phyloP scores from a whole-genome alignment of 2,888 invertebrate genomes.

The Coenonympha glycerion region DNA sequence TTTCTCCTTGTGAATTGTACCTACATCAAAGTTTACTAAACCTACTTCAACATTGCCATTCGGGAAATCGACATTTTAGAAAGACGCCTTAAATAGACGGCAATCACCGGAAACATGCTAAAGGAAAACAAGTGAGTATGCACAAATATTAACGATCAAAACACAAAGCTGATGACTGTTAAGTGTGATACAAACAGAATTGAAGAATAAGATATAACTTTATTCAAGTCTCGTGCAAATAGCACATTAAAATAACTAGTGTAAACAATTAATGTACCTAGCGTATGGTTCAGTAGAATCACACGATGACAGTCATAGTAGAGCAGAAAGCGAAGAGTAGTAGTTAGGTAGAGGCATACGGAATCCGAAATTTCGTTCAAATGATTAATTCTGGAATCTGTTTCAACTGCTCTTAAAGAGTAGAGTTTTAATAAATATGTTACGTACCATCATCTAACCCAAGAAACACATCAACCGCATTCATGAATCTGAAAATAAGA shows the following conservation, averaged over 20 bases:
- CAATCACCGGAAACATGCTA: background rate
- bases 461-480: slow-evolving; percentile 59
- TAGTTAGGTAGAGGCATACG: too few species aligned
- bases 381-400: too few species aligned
- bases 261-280: too few species aligned
- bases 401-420: too few species aligned
- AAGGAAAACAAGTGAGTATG: background rate
- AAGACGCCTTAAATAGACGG: background rate
- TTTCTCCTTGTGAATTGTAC: slow-evolving; percentile 52
- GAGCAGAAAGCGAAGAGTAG: too few species aligned
- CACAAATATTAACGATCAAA: background rate
- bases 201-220: too few species aligned
- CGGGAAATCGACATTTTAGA: slow-evolving; percentile 11
- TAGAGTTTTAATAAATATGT: background rate
- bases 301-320: too few species aligned
- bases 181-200: too few species aligned
- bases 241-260: too few species aligned
- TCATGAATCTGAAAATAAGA: slow-evolving; percentile 64
- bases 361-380: too few species aligned
- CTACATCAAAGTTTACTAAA: slow-evolving; percentile 39
- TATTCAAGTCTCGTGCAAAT: background rate
- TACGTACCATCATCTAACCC: slow-evolving; percentile 49
- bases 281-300: too few species aligned
- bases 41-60: slow-evolving; percentile 25
- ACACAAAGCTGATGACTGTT: background rate